A percentile compares a stretch with the other conserved stretches of the same genome.
These are phyloP conservation scores for Diadophis punctatus DNA, from an alignment of 2,113 vertebrate species.

Conservation along the genomic window DNA sequence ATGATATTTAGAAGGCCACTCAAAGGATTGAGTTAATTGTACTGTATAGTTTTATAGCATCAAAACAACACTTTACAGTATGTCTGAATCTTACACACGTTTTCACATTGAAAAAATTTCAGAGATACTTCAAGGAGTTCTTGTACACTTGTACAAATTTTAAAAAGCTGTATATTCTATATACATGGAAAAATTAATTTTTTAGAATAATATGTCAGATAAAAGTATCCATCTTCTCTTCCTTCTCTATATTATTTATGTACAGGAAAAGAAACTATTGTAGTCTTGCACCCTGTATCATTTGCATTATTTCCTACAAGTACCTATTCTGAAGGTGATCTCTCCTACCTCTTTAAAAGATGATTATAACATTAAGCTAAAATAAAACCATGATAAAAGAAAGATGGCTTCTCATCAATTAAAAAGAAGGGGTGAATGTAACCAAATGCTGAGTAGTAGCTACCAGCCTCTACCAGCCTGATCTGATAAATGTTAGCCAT, in stretches of 20 bases:
- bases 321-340: background rate
- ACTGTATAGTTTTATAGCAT: background rate
- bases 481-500: background rate
- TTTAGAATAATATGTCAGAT: background rate
- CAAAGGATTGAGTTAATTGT: background rate
- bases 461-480: background rate
- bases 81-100: background rate
- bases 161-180: background rate
- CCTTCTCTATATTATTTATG: background rate
- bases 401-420: background rate
- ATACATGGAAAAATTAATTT: background rate
- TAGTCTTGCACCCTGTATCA: background rate
- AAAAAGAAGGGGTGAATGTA: background rate
- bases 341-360: background rate
- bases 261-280: background rate
- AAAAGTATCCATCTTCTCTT: background rate
- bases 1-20: background rate
- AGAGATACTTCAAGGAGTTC: background rate
- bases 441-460: background rate
- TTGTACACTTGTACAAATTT: background rate
- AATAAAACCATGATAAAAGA: background rate
- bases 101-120: background rate
- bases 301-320: background rate
- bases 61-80: background rate
- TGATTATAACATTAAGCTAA: background rate